Percentiles rank a stretch among this genome's conserved stretches.
phyloP scores from a whole-genome alignment of 2,888 invertebrate genomes.

The Micoletzkya japonica region DNA sequence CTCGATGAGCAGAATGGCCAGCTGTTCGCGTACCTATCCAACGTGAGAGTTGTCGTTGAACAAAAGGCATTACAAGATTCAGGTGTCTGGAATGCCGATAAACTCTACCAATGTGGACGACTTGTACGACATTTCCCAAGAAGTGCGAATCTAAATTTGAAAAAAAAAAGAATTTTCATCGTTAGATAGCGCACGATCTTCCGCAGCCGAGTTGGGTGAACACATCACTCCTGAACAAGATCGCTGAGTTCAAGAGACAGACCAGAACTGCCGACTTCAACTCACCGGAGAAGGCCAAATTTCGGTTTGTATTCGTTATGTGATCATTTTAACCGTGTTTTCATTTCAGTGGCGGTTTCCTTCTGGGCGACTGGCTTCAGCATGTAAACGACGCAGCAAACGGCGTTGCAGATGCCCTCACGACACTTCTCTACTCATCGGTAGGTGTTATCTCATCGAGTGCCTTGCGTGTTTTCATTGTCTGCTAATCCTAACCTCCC shows the following conservation, averaged over 20 bases:
- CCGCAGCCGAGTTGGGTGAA: neutral
- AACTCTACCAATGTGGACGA: neutral
- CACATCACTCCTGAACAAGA: neutral
- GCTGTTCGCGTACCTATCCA: no score
- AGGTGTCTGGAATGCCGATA: neutral
- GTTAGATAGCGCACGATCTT: neutral
- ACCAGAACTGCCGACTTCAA: neutral
- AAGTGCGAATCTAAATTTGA: no score
- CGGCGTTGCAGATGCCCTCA: conserved; percentile 10
- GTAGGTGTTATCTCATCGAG: conserved; percentile 13
- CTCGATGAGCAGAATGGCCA: neutral
- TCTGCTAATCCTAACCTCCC: no score
- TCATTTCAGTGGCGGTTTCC: neutral
- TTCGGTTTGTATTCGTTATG: neutral
- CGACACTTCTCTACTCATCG: conserved; percentile 36
- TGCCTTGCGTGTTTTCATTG: no score
- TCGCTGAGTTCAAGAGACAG: neutral
- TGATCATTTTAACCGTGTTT: neutral
- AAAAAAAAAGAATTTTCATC: no score
- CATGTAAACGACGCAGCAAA: neutral
- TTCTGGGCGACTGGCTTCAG: conserved; percentile 8
- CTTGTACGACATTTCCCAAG: no score
- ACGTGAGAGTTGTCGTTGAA: no score
- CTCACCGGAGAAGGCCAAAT: neutral
- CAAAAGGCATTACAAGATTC: no score